Evolutionary conservation across 1,140 invertebrate genomes (phyloP), one percentile per base, ranked within the genome.

Genomic region (Euura lappo): DNA sequence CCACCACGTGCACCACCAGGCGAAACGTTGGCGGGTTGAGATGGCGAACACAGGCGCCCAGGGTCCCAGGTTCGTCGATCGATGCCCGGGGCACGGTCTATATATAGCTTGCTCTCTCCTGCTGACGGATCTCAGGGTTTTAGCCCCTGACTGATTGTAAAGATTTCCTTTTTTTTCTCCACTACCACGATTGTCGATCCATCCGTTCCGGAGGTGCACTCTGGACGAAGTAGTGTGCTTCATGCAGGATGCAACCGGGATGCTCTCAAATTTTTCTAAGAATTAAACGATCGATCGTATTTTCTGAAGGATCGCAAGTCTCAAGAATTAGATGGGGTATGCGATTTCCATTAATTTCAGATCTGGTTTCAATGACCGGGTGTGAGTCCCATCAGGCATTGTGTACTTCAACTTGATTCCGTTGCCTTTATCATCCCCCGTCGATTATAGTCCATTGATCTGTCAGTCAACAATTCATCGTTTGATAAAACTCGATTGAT

Each of bases 91-190:
- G 69, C 45, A 45, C 45, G 69, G 43, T 70, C 69, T 70, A 70
- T 70, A 70, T 70, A 70, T 70, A 70, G 69, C 69, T 28, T 44
- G 28, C 45, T 44, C 69, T 70, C 69, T 70, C 69, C 69, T 70
- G 69, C 69, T 47, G 45, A 70, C 69, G 69, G 69, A 70, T 70
- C 8, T 70, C 69, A 70, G 69, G 69, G 45, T 7, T 10, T 13
- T 28, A 70, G 28, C 69, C 13, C 69, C 44, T 60, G 51, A 3
- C 51, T 60, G 51, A 60, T 60, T 60, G 51, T 60, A n/a, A 5
- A n/a, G 8, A 60, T n/a, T 60, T 28, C 28, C 28, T 28, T 28
- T 28, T 28, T 28, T 28, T 28, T 28, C 28, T 28, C 28, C 28
- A 28, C 28, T 28, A 28, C 28, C 8, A n/a, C 51, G 51, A 60